A percentile compares a stretch with the other conserved stretches of the same genome.
Conservation (phyloP, 2,113 vertebrate species). For the Phycodurus eques region DNA sequence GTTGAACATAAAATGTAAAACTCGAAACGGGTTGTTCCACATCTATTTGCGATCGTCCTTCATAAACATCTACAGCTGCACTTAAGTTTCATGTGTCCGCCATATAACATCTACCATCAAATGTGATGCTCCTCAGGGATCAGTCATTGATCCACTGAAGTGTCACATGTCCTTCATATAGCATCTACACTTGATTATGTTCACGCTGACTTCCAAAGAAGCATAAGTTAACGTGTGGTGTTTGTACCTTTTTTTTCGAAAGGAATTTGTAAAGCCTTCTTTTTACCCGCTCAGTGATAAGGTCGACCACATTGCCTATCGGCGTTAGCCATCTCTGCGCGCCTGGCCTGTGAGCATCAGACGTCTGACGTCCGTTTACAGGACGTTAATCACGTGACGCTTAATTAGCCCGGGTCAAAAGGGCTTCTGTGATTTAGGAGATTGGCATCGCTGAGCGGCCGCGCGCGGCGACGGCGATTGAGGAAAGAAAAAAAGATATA, state of each 20-base stretch:
- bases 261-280: neutral
- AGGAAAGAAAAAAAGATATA: constrained; percentile 13
- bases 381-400: constrained; percentile 61
- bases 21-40: too few species aligned
- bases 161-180: neutral
- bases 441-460: constrained; percentile 65
- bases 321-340: neutral
- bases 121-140: neutral
- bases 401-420: constrained; percentile 67
- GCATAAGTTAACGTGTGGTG: neutral
- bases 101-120: too few species aligned
- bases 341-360: constrained; percentile 15
- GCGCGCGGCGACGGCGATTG: neutral
- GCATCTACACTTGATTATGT: neutral
- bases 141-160: neutral
- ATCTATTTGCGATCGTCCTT: too few species aligned
- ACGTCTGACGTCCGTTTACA: constrained; percentile 67
- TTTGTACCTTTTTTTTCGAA: neutral
- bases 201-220: neutral
- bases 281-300: neutral
- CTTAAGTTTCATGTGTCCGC: neutral
- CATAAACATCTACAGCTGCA: neutral
- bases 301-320: neutral
- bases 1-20: too few species aligned
- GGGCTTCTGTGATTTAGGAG: constrained; percentile 46